A percentile compares a stretch with the other conserved stretches of the same genome.
These are phyloP conservation scores for Megathymus violae DNA, from an alignment of 1,140 invertebrate species.

Conservation along the genomic window DNA sequence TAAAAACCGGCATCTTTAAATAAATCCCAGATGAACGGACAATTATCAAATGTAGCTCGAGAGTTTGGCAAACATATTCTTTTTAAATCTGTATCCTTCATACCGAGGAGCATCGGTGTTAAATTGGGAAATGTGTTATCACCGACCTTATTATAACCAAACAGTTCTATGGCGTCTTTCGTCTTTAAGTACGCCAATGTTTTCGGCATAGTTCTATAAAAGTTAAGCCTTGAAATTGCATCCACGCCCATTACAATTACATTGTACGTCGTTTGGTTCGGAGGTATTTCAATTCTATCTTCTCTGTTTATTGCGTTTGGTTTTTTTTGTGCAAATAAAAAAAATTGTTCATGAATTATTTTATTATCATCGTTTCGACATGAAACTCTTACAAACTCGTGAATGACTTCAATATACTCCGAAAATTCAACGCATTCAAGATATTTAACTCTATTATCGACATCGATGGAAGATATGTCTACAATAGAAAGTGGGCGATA, in stretches of 20 bases:
- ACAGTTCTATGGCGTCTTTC: conserved; percentile 86
- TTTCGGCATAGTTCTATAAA: conserved; percentile 90
- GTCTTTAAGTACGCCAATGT: conserved; percentile 85
- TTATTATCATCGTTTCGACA: conserved; percentile 80
- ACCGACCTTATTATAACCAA: conserved; percentile 92
- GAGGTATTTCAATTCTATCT: conserved; percentile 32
- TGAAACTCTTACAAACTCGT: conserved; percentile 87
- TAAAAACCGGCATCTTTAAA: conserved; percentile 89
- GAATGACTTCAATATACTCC: conserved; percentile 66
- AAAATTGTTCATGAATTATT: conserved; percentile 87
- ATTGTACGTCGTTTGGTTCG: conserved; percentile 71
- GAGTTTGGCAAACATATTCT: conserved; percentile 84
- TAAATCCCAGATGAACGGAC: conserved; percentile 91
- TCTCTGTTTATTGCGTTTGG: conserved; percentile 41
- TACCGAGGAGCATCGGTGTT: conserved; percentile 88
- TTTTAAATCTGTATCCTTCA: conserved; percentile 84
- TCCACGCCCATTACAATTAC: conserved; percentile 94
- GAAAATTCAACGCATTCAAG: conserved; percentile 74
- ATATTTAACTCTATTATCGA: conserved; percentile 76
- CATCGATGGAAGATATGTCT: conserved; percentile 63
- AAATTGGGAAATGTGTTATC: conserved; percentile 94
- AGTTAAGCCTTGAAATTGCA: conserved; percentile 92
- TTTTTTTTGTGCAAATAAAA: conserved; percentile 86
- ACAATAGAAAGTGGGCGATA: conserved; percentile 79
- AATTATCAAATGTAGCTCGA: conserved; percentile 80